Percentiles rank a stretch among this genome's conserved stretches.
These are phyloP conservation scores for Lithodes maja DNA, from an alignment of 2,888 invertebrate genomes.

Conservation along the genomic window DNA sequence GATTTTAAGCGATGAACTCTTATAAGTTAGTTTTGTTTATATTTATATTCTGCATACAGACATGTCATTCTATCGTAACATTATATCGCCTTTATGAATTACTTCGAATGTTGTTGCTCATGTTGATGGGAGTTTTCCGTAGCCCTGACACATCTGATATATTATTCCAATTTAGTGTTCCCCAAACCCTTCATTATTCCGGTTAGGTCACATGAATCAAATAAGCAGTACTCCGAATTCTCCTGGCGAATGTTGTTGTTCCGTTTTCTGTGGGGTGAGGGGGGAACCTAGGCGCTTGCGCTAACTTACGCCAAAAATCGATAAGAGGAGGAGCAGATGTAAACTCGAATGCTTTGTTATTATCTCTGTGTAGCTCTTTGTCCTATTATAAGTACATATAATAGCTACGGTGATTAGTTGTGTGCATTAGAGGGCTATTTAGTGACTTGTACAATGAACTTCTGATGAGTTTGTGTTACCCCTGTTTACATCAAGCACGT, in stretches of 20 bases:
- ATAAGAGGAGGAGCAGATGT: conserved; percentile 51
- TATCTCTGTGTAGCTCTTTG: conserved; percentile 2
- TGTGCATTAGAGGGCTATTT: background rate
- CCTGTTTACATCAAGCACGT: background rate
- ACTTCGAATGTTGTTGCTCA: background rate
- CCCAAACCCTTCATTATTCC: background rate
- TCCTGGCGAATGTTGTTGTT: background rate
- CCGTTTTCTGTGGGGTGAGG: conserved; percentile 7
- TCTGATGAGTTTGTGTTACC: background rate
- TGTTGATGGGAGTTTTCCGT: background rate
- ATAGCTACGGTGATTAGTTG: background rate
- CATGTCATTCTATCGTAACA: no score
- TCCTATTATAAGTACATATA: background rate
- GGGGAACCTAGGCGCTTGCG: conserved; percentile 8
- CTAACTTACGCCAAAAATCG: conserved; percentile 53
- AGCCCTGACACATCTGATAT: background rate
- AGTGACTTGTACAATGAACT: background rate
- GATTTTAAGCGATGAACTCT: no score
- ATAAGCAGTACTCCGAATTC: conserved; percentile 14
- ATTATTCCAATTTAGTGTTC: background rate
- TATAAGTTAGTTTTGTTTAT: no score
- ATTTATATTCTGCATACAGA: no score
- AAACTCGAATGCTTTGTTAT: conserved; percentile 64
- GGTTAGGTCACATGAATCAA: background rate
- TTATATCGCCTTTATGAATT: background rate